Evolutionary conservation across 2,888 invertebrate genomes (phyloP), one percentile per base, ranked within the genome.

Genomic region (Polylopha cassiicola): DNA sequence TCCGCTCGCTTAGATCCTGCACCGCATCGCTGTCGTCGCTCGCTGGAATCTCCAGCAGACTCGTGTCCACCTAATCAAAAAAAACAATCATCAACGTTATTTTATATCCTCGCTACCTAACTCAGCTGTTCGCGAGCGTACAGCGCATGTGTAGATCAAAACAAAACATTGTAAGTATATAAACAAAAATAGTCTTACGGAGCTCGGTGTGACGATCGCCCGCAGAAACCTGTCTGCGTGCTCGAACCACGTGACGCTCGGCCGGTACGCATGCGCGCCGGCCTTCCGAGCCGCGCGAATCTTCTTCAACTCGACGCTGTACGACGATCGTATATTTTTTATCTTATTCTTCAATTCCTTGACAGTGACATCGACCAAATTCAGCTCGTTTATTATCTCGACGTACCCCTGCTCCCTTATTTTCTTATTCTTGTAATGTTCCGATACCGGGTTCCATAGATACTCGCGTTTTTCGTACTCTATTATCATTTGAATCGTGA

Each of bases 171-270:
- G 23, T 30, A 34, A 33, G 51, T 55, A 53, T 55, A 53, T 53
- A 55, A 51, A 41, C 41, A 41, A 47, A 46, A 52, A 51, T 48
- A 60, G 47, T 77, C 84, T 84, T 70, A 85, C 85, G 51, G 85
- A 85, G 71, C 82, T 84, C 65, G 85, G 86, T 45, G 85, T 85
- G 74, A 86, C 86, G 71, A 86, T 85, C 62, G 85, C 84, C 59
- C 85, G 77, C 58, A 86, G 79, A 69, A 86, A 86, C 80, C 84
- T 81, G 84, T 86, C 86, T 69, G 85, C 85, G 75, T 85, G 85
- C 61, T 85, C 81, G 68, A 85, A 86, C 86, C 86, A 86, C 79
- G 84, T 84, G 80, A 86, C 85, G 71, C 84, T 85, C 45, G 86
- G 86, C 51, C 81, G 67, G 77, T 86, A 86, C 79, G 84, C 84